A percentile compares a stretch with the other conserved stretches of the same genome.
phyloP scores from a whole-genome alignment of 2,888 invertebrate species.

The Conchocele bisecta region DNA sequence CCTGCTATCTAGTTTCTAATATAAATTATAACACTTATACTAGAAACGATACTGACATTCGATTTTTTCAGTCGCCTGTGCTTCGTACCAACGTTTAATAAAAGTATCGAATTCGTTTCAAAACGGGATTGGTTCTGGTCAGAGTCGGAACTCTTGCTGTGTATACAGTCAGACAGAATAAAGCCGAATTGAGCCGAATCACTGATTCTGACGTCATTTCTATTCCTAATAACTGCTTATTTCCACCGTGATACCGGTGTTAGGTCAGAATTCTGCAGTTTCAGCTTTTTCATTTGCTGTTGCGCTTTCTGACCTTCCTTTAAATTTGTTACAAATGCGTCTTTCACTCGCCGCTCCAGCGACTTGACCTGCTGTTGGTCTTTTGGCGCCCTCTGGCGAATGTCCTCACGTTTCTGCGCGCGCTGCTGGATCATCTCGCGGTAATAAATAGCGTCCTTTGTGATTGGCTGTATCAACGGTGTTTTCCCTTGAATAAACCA shows the following conservation, averaged over 20 bases:
- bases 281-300: constrained; percentile 59
- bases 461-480: constrained; percentile 57
- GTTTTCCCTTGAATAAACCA: constrained; percentile 60
- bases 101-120: too few relatives aligned
- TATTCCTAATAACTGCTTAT: too few relatives aligned
- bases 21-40: too few relatives aligned
- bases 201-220: too few relatives aligned
- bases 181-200: too few relatives aligned
- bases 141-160: too few relatives aligned
- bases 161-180: too few relatives aligned
- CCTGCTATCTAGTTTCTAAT: too few relatives aligned
- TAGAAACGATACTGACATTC: too few relatives aligned
- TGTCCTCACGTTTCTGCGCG: constrained; percentile 40
- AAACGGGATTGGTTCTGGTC: too few relatives aligned
- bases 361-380: constrained; percentile 45
- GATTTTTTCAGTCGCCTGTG: too few relatives aligned
- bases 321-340: constrained; percentile 52
- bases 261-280: constrained; percentile 45
- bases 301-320: constrained; percentile 52
- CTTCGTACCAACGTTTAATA: too few relatives aligned
- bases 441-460: constrained; percentile 62
- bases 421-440: constrained; percentile 60
- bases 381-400: constrained; percentile 39
- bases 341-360: constrained; percentile 51
- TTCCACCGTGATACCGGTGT: constrained; percentile 52